Evolutionary conservation across 2,888 invertebrate genomes (phyloP).

Genomic region (Dasypogon diadema): DNA sequence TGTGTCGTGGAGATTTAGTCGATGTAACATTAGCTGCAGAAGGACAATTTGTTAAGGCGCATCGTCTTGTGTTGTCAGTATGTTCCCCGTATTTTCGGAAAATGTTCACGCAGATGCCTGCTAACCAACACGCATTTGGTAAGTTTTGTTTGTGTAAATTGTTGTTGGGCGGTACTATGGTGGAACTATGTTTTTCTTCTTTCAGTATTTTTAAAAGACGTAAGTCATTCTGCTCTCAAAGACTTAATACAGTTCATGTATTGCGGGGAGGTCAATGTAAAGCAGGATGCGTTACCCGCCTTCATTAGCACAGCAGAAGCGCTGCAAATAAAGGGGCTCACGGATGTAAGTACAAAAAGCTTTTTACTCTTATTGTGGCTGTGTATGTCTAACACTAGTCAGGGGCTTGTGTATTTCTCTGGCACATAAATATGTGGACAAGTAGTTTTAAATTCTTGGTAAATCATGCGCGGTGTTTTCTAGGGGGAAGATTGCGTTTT

Average conservation of each 20-base stretch:
- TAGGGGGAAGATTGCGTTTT: no score
- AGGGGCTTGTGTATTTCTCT: no score
- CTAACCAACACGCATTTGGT: conserved; percentile 78
- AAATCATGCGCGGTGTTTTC: no score
- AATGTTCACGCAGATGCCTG: conserved; percentile 78
- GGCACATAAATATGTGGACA: no score
- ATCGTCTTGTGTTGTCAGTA: conserved; percentile 79
- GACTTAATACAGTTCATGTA: conserved; percentile 81
- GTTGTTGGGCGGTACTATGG: neutral
- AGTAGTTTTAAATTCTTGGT: no score
- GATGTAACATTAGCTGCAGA: conserved; percentile 80
- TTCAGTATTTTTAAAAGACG: conserved; percentile 78
- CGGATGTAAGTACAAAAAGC: conserved; percentile 73
- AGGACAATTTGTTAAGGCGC: conserved; percentile 78
- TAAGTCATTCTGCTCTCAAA: conserved; percentile 77
- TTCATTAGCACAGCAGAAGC: conserved; percentile 81
- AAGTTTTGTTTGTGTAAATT: conserved; percentile 60
- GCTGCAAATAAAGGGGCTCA: conserved; percentile 79
- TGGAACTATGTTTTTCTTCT: conserved; percentile 59
- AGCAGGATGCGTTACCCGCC: conserved; percentile 78
- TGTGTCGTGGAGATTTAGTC: conserved; percentile 78
- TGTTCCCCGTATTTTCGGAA: conserved; percentile 81
- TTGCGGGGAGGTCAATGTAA: conserved; percentile 79
- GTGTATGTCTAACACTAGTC: neutral
- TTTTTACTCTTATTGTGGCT: neutral